A percentile compares a stretch with the other conserved stretches of the same genome.
phyloP scores from a whole-genome alignment of 2,113 vertebrate genomes.

The Sardina pilchardus region DNA sequence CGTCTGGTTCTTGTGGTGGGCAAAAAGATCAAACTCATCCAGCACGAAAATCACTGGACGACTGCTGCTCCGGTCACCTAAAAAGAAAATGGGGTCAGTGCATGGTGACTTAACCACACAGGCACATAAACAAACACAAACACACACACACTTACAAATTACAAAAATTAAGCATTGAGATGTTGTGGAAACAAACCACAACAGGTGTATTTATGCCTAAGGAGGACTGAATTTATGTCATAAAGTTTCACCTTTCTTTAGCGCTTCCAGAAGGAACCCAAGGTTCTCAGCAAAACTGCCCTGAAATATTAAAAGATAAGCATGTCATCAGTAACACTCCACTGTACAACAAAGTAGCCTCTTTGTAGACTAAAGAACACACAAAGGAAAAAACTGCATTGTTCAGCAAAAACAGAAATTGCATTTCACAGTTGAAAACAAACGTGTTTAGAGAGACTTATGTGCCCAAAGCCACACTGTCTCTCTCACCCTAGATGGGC shows the following conservation, averaged over 20 bases:
- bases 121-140: background rate
- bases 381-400: background rate
- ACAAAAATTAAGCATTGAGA: background rate
- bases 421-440: background rate
- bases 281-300: slow-evolving; percentile 97
- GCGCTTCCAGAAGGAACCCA: slow-evolving; percentile 87
- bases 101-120: background rate
- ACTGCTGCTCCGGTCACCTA: slow-evolving; percentile 84
- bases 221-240: too few relatives aligned
- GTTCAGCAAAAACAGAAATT: background rate
- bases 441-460: background rate
- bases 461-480: background rate
- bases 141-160: background rate
- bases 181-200: background rate
- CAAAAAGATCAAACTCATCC: slow-evolving; percentile 97
- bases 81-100: background rate
- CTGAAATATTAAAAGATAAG: slow-evolving; percentile 61
- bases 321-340: background rate
- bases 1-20: slow-evolving; percentile 95
- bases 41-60: slow-evolving; percentile 88
- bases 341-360: background rate
- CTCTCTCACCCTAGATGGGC: background rate
- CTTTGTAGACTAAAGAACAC: background rate
- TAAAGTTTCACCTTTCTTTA: slow-evolving; percentile 83
- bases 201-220: background rate